Percentiles rank a stretch among this genome's conserved stretches.
Evolutionary conservation across 2,797 vertebrate species (phyloP).

Genomic region (Anguilla marmorata): DNA sequence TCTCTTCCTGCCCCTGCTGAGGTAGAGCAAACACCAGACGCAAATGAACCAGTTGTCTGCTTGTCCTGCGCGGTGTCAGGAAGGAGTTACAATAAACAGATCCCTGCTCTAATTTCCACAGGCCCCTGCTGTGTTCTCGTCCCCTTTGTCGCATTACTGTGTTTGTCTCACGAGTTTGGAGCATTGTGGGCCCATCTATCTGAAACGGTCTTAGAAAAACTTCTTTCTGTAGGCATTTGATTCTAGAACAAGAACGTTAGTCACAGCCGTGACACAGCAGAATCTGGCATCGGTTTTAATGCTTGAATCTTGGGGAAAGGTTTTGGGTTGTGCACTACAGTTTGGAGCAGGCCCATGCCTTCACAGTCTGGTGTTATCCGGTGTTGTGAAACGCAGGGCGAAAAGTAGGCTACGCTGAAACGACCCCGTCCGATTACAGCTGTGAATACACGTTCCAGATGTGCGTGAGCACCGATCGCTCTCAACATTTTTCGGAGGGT

Average conservation of each 20-base stretch:
- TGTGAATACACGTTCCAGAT: not conserved
- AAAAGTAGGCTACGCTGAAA: not conserved
- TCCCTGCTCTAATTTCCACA: constrained; percentile 26
- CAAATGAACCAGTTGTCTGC: constrained; percentile 34
- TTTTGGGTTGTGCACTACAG: not conserved
- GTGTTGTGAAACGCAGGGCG: not conserved
- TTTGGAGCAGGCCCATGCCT: not conserved
- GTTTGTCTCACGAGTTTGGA: not conserved
- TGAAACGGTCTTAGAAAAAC: not conserved
- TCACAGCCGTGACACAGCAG: not conserved
- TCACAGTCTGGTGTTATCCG: not conserved
- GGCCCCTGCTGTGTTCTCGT: constrained; percentile 12
- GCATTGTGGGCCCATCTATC: not conserved
- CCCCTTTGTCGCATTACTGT: not conserved
- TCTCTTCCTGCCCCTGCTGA: constrained; percentile 30
- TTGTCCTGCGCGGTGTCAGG: constrained; percentile 35
- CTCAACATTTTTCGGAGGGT: not conserved
- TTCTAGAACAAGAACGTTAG: not conserved
- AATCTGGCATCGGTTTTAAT: not conserved
- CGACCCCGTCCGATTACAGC: not conserved
- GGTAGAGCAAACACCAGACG: constrained; percentile 44
- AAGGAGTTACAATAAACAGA: constrained; percentile 38
- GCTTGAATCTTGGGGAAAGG: not conserved
- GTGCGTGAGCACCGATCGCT: not conserved
- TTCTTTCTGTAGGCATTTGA: not conserved